Conservation (phyloP, 2,797 vertebrate species). For the Sylvia borin region DNA sequence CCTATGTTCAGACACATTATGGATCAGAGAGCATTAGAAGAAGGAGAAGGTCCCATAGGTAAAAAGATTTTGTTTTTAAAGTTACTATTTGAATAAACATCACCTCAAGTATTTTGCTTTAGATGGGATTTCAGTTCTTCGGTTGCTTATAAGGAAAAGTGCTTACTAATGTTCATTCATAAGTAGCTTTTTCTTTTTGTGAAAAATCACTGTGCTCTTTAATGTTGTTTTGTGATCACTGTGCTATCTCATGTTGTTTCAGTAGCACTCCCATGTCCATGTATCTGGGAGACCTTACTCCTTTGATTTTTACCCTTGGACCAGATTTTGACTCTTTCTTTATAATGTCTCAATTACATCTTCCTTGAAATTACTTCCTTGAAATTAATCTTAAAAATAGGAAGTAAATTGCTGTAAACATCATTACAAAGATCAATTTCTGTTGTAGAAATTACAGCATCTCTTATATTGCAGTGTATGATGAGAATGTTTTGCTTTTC, state of each 20-base stretch:
- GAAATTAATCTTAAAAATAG: background rate
- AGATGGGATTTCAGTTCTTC: background rate
- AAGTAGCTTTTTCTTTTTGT: background rate
- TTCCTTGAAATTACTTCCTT: background rate
- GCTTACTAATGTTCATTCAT: background rate
- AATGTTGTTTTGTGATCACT: background rate
- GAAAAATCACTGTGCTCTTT: background rate
- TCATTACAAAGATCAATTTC: background rate
- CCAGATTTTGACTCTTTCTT: background rate
- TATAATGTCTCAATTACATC: background rate
- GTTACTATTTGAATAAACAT: background rate
- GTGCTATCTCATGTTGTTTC: background rate
- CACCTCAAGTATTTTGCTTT: background rate
- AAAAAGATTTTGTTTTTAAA: background rate
- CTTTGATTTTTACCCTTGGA: background rate
- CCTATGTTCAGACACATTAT: conserved; percentile 99
- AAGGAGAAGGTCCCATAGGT: conserved; percentile 96
- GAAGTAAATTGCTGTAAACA: background rate
- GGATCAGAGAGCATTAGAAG: conserved; percentile 95
- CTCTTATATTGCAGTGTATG: background rate
- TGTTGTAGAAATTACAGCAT: background rate
- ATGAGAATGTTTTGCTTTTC: conserved; percentile 53
- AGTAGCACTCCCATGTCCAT: background rate
- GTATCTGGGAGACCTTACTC: background rate
- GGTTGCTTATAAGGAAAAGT: background rate